A percentile compares a stretch with the other conserved stretches of the same genome.
These are phyloP conservation scores for Penaeus japonicus DNA, from an alignment of 1,140 invertebrate species.

Conservation along the genomic window DNA sequence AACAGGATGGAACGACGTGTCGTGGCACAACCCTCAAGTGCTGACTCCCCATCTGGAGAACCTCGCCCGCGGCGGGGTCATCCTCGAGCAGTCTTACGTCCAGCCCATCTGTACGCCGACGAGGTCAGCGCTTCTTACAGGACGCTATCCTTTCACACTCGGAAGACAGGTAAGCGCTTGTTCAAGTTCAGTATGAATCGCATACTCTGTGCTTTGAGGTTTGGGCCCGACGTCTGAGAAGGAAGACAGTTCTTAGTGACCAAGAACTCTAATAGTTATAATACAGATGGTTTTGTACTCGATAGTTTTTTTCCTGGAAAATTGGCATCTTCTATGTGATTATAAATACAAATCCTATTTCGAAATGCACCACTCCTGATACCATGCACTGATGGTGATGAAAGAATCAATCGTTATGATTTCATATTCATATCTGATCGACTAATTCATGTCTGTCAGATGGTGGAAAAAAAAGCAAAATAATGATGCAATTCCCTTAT, in stretches of 20 bases:
- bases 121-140: conserved; percentile 82
- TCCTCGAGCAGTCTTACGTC: conserved; percentile 73
- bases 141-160: conserved; percentile 77
- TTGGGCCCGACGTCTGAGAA: background rate
- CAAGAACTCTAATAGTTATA: too few species aligned
- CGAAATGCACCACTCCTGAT: too few species aligned
- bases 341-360: too few species aligned
- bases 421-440: conserved; percentile 73
- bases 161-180: conserved; percentile 64
- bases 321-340: too few species aligned
- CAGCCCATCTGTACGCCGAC: conserved; percentile 76
- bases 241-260: background rate
- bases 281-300: too few species aligned
- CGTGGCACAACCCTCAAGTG: conserved; percentile 75
- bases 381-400: too few species aligned
- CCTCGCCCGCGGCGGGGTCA: conserved; percentile 73
- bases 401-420: conserved; percentile 61
- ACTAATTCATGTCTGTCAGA: too few species aligned
- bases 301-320: too few species aligned
- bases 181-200: background rate
- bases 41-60: conserved; percentile 76
- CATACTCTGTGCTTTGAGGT: background rate
- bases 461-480: too few species aligned
- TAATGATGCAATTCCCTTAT: too few species aligned
- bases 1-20: conserved; percentile 81